Conservation (phyloP, 2,797 vertebrate genomes). For the Oryzias dopingdopingensis region DNA sequence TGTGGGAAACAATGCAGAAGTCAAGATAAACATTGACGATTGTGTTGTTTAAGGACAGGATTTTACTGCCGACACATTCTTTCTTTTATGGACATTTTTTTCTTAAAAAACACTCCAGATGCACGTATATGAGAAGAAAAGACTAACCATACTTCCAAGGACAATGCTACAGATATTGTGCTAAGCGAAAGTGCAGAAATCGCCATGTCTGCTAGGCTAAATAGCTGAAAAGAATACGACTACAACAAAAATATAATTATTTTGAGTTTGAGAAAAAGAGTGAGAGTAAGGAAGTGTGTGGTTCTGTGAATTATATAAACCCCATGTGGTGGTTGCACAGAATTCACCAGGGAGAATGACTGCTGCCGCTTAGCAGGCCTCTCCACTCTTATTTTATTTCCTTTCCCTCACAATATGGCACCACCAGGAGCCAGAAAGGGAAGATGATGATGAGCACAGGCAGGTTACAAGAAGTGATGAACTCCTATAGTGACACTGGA, state of each 20-base stretch:
- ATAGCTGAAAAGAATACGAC: constrained; percentile 17
- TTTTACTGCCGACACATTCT: too few species aligned
- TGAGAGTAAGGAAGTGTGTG: constrained; percentile 19
- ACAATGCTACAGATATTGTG: too few species aligned
- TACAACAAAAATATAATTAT: background rate
- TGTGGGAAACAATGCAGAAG: too few species aligned
- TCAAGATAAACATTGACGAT: too few species aligned
- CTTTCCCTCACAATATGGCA: constrained; percentile 17
- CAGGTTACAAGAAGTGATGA: constrained; percentile 5
- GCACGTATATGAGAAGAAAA: too few species aligned
- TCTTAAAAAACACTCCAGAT: too few species aligned
- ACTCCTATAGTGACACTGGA: background rate
- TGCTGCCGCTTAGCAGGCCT: constrained; percentile 57
- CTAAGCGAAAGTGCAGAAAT: constrained; percentile 2
- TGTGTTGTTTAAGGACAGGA: too few species aligned
- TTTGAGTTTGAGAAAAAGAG: constrained; percentile 20
- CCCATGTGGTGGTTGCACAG: constrained; percentile 82
- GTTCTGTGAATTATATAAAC: constrained; percentile 61
- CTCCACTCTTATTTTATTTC: constrained; percentile 14
- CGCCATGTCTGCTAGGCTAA: constrained; percentile 29
- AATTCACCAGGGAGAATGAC: constrained; percentile 72
- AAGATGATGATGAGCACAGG: constrained; percentile 7
- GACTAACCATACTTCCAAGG: too few species aligned
- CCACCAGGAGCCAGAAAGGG: constrained; percentile 7
- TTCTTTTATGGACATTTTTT: too few species aligned